Evolutionary conservation across 2,113 vertebrate species (phyloP).

Genomic region (Channa maculata): DNA sequence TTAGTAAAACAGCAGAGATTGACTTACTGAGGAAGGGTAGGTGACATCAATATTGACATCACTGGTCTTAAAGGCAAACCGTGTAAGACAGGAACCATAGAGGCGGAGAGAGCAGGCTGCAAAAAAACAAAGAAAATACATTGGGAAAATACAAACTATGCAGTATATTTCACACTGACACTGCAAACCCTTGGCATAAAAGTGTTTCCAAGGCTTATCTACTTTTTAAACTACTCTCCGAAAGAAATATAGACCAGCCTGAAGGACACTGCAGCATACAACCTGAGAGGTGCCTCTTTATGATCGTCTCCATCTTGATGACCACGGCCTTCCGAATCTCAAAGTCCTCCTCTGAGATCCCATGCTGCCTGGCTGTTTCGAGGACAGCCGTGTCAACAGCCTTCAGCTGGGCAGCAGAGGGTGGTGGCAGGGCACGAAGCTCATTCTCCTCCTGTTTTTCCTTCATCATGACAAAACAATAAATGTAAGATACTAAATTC

Average conservation of each 20-base stretch:
- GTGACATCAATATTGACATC: conserved; percentile 97
- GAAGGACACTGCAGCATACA: conserved; percentile 20
- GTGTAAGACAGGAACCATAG: conserved; percentile 95
- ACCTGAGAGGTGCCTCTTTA: conserved; percentile 91
- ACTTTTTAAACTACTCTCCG: neutral
- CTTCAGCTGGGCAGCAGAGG: conserved; percentile 88
- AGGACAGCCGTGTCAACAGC: conserved; percentile 89
- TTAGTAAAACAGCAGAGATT: neutral
- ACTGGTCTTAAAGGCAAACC: conserved; percentile 95
- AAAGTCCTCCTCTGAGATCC: conserved; percentile 94
- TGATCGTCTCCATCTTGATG: conserved; percentile 90
- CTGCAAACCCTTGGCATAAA: too few relatives aligned
- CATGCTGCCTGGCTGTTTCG: conserved; percentile 87
- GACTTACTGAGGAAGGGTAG: conserved; percentile 90
- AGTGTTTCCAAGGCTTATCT: too few relatives aligned
- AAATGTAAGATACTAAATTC: neutral
- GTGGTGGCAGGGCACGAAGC: conserved; percentile 89
- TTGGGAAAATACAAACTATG: neutral
- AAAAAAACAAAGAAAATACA: conserved; percentile 40
- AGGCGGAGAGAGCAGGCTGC: conserved; percentile 92
- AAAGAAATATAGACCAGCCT: neutral
- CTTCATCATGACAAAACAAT: conserved; percentile 67
- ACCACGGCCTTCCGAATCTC: conserved; percentile 88
- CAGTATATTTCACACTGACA: neutral
- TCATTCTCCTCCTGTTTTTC: conserved; percentile 99